Evolutionary conservation across 1,140 invertebrate genomes (phyloP).

Genomic region (Drosophila repleta): DNA sequence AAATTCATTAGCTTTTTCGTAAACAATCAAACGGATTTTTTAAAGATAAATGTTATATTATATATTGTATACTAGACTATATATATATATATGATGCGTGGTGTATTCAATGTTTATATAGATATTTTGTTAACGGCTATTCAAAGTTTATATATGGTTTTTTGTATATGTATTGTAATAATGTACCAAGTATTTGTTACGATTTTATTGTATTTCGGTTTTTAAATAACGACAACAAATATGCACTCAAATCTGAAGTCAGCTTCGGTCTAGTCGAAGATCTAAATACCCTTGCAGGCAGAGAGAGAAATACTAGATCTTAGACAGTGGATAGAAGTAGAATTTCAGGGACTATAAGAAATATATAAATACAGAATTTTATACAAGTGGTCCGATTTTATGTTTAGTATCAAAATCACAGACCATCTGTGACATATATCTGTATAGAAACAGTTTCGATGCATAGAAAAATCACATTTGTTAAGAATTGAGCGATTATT

Average conservation of each 20-base stretch:
- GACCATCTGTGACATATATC: too few relatives aligned
- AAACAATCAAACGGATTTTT: constrained; percentile 50
- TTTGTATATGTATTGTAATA: constrained; percentile 50
- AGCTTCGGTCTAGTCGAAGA: constrained; percentile 1
- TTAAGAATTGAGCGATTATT: too few relatives aligned
- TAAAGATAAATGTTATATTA: constrained; percentile 25
- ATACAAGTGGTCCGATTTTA: too few relatives aligned
- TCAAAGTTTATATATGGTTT: constrained; percentile 46
- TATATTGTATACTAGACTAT: constrained; percentile 1
- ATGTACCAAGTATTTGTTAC: constrained; percentile 41
- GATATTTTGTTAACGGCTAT: constrained; percentile 48
- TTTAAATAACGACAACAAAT: constrained; percentile 20
- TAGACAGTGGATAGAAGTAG: too few relatives aligned
- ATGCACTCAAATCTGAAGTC: constrained; percentile 22
- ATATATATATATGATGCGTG: constrained; percentile 14
- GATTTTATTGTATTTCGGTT: constrained; percentile 46
- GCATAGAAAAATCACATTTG: too few relatives aligned
- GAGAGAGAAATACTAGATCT: too few relatives aligned
- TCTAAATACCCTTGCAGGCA: constrained; percentile 5
- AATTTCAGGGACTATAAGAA: too few relatives aligned
- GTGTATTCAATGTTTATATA: constrained; percentile 52
- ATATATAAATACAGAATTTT: too few relatives aligned
- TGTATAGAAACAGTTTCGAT: too few relatives aligned
- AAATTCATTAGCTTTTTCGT: constrained; percentile 61
- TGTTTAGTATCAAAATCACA: too few relatives aligned